phyloP scores from a whole-genome alignment of 2,797 vertebrate genomes.

The Peromyscus melanophrys region DNA sequence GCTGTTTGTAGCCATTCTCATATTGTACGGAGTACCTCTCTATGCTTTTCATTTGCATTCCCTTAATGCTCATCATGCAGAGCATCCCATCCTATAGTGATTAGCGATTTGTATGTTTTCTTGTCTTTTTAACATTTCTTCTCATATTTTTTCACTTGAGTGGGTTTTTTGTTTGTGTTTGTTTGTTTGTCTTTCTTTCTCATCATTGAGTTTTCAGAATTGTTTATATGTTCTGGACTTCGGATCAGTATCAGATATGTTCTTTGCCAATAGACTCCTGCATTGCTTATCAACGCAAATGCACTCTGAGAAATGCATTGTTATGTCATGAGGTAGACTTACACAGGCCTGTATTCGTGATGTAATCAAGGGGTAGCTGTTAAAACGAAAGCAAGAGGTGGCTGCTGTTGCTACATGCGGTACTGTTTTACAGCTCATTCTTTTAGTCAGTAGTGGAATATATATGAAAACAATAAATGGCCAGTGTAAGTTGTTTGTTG shows the following conservation, averaged over 20 bases:
- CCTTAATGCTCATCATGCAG: background rate
- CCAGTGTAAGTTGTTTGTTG: background rate
- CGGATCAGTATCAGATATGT: background rate
- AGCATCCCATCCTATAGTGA: background rate
- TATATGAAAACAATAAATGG: background rate
- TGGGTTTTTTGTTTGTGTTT: background rate
- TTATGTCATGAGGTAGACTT: background rate
- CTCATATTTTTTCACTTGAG: background rate
- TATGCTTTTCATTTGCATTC: slow-evolving; percentile 15
- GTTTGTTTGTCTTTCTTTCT: background rate
- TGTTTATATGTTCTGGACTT: background rate
- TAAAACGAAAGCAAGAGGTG: too few species aligned
- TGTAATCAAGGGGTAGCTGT: too few species aligned
- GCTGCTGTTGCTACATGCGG: too few species aligned
- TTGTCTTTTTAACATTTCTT: background rate
- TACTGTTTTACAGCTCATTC: background rate
- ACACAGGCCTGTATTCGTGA: background rate
- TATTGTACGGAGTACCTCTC: background rate
- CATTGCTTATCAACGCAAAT: background rate
- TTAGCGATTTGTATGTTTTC: background rate
- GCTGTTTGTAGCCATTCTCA: slow-evolving; percentile 12
- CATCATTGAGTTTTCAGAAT: background rate
- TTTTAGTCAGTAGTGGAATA: background rate
- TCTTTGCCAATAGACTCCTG: background rate
- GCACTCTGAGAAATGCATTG: background rate